Percentiles rank a stretch among this genome's conserved stretches.
Conservation (phyloP, 1,140 invertebrate species). For the Drosophila ficusphila region DNA sequence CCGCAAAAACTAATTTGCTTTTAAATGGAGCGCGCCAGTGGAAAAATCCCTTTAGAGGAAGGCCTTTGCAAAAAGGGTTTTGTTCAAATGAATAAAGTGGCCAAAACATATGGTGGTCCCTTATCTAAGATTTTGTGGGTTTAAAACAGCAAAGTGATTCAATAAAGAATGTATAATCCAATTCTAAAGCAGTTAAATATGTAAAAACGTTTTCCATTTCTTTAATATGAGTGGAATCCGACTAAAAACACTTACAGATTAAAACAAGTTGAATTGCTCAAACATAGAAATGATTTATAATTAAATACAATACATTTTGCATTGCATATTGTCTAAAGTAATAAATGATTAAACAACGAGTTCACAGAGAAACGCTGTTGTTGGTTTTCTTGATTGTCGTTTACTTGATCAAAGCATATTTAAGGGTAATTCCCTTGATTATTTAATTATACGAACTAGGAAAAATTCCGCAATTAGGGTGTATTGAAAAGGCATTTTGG, state of each 20-base stretch:
- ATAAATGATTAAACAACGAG: too few relatives aligned
- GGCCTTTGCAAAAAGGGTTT: not conserved
- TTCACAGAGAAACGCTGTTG: too few relatives aligned
- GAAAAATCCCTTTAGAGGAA: not conserved
- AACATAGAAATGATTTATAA: too few relatives aligned
- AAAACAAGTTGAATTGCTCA: not conserved
- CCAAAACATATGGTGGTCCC: not conserved
- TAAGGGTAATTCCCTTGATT: not conserved
- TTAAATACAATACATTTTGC: too few relatives aligned
- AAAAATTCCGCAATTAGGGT: not conserved
- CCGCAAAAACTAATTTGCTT: slow-evolving; percentile 73
- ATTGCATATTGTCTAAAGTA: too few relatives aligned
- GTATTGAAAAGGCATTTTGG: not conserved
- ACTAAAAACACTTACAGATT: not conserved
- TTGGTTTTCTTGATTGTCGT: too few relatives aligned
- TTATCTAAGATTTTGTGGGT: too few relatives aligned
- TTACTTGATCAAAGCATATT: too few relatives aligned
- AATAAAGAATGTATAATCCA: too few relatives aligned
- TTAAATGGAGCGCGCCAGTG: slow-evolving; percentile 43
- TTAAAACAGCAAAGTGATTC: not conserved
- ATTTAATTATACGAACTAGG: not conserved
- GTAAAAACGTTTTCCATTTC: not conserved
- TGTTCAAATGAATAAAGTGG: not conserved
- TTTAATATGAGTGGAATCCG: not conserved
- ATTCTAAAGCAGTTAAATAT: too few relatives aligned